These are phyloP conservation scores for Mugil cephalus DNA, from an alignment of 2,113 vertebrate genomes.

Conservation along the genomic window DNA sequence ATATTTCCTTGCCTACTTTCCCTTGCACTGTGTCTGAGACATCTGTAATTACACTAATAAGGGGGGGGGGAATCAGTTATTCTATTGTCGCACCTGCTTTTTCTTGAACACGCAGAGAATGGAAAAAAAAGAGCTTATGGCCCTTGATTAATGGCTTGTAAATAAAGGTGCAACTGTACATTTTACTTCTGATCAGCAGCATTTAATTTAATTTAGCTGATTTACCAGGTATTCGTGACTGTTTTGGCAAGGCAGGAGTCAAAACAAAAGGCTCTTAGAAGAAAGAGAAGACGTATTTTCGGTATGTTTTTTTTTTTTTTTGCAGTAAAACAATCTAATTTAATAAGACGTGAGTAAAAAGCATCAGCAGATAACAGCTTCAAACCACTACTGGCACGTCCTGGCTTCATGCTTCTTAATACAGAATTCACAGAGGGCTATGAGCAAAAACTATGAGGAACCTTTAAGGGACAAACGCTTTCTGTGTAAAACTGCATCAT, in stretches of 20 bases:
- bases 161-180: neutral
- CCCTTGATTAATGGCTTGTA: neutral
- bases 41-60: slow-evolving; percentile 6
- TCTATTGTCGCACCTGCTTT: neutral
- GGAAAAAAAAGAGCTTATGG: neutral
- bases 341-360: no score
- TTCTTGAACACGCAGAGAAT: neutral
- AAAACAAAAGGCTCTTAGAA: no score
- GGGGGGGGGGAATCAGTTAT: neutral
- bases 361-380: neutral
- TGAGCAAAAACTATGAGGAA: neutral
- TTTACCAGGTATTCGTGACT: no score
- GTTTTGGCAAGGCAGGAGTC: neutral
- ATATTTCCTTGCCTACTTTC: slow-evolving; percentile 3
- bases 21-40: slow-evolving; percentile 4
- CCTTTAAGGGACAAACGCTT: neutral
- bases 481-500: neutral
- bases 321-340: no score
- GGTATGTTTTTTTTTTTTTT: no score
- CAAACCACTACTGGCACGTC: neutral
- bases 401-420: neutral
- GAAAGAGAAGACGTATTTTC: no score
- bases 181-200: neutral
- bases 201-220: no score
- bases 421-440: neutral